Conservation (phyloP, 2,797 vertebrate species). For the Protonibea diacanthus region DNA sequence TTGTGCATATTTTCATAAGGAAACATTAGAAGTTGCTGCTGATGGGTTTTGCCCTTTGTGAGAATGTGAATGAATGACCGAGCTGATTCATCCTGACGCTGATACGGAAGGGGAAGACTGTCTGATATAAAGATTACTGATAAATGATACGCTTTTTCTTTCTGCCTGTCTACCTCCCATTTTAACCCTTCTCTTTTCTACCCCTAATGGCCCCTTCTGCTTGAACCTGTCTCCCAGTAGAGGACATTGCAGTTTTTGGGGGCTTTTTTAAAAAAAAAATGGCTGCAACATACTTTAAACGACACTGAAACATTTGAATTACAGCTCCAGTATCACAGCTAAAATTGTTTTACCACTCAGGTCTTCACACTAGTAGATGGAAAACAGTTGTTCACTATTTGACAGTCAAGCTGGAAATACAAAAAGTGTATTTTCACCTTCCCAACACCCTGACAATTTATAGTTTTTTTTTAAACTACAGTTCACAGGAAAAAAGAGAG, state of each 20-base stretch:
- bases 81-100: slow-evolving; percentile 74
- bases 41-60: slow-evolving; percentile 65
- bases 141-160: slow-evolving; percentile 43
- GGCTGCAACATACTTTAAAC: slow-evolving; percentile 1
- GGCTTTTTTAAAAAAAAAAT: neutral
- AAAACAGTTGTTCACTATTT: slow-evolving; percentile 16
- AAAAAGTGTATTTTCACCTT: slow-evolving; percentile 14
- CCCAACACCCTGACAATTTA: neutral
- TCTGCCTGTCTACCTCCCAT: slow-evolving; percentile 10
- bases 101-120: slow-evolving; percentile 46
- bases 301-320: slow-evolving; percentile 25
- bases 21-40: slow-evolving; percentile 76
- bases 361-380: neutral
- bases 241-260: slow-evolving; percentile 15
- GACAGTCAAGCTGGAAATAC: slow-evolving; percentile 9
- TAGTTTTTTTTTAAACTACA: slow-evolving; percentile 5
- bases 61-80: slow-evolving; percentile 71
- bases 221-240: slow-evolving; percentile 39
- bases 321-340: neutral
- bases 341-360: slow-evolving; percentile 19
- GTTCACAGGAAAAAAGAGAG: neutral
- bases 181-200: slow-evolving; percentile 50
- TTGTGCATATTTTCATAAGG: slow-evolving; percentile 80
- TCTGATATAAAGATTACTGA: slow-evolving; percentile 52
- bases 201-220: slow-evolving; percentile 15